Evolutionary conservation across 2,888 invertebrate genomes (phyloP).

Genomic region (Heliconius ethilla): DNA sequence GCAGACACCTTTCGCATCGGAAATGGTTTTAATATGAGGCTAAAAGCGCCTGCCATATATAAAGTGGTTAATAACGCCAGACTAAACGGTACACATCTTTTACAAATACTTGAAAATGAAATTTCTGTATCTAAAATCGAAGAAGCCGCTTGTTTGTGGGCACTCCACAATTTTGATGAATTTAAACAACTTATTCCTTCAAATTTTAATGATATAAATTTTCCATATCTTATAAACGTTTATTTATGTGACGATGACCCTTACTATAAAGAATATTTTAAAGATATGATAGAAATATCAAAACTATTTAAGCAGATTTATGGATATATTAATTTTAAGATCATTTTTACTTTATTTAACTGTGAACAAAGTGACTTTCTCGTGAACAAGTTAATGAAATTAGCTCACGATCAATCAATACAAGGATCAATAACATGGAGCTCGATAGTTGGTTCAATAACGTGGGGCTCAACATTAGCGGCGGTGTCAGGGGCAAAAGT

Average conservation of each 20-base stretch:
- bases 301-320: not conserved
- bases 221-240: not conserved
- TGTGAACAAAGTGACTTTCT: constrained; percentile 37
- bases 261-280: not conserved
- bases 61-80: constrained; percentile 20
- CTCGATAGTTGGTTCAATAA: constrained; percentile 32
- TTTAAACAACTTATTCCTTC: constrained; percentile 29
- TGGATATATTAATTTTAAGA: not conserved
- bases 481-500: not conserved
- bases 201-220: not conserved
- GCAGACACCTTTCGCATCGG: constrained; percentile 34
- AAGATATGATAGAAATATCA: not conserved
- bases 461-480: constrained; percentile 39
- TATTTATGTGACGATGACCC: constrained; percentile 20
- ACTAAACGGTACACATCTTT: constrained; percentile 26
- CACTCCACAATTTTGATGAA: constrained; percentile 3
- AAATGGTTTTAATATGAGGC: constrained; percentile 32
- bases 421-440: constrained; percentile 37
- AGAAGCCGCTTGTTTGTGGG: constrained; percentile 45
- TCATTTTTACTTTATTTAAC: constrained; percentile 3
- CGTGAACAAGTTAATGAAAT: not conserved
- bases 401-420: not conserved
- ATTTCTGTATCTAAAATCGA: constrained; percentile 18
- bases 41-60: constrained; percentile 37
- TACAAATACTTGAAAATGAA: constrained; percentile 37